Conservation (phyloP, 2,113 vertebrate species). For the Suncus etruscus region DNA sequence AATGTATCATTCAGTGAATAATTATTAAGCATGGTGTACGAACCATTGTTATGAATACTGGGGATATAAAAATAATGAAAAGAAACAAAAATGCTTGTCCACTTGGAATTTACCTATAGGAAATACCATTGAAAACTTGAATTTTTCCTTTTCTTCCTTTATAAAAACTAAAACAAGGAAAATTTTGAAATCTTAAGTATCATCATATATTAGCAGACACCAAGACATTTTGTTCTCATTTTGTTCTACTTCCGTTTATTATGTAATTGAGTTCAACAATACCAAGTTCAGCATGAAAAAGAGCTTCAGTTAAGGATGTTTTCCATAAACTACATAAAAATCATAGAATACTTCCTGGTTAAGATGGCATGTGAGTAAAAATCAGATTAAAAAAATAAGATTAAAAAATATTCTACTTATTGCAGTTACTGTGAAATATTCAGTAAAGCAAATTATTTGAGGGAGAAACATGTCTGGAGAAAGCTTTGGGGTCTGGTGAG, state of each 20-base stretch:
- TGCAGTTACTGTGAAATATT: background rate
- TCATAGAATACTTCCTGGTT: background rate
- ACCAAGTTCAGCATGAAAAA: background rate
- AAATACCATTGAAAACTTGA: background rate
- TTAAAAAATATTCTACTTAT: background rate
- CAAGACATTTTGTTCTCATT: background rate
- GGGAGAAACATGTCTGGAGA: background rate
- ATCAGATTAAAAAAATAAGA: background rate
- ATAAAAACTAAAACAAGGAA: background rate
- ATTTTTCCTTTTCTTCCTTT: background rate
- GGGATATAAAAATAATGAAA: background rate
- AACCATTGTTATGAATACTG: background rate
- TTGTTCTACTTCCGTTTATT: background rate
- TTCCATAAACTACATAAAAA: background rate
- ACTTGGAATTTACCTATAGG: background rate
- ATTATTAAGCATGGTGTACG: background rate
- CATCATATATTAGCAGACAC: background rate
- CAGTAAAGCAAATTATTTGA: background rate
- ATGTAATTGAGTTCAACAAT: background rate
- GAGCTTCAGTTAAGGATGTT: background rate
- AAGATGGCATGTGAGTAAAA: background rate
- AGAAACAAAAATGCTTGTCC: background rate
- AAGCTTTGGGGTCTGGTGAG: background rate
- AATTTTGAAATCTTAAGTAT: conserved; percentile 8
- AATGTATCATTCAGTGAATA: background rate